Evolutionary conservation across 1,140 invertebrate genomes (phyloP).

Genomic region (Scaptodrosophila lebanonensis): DNA sequence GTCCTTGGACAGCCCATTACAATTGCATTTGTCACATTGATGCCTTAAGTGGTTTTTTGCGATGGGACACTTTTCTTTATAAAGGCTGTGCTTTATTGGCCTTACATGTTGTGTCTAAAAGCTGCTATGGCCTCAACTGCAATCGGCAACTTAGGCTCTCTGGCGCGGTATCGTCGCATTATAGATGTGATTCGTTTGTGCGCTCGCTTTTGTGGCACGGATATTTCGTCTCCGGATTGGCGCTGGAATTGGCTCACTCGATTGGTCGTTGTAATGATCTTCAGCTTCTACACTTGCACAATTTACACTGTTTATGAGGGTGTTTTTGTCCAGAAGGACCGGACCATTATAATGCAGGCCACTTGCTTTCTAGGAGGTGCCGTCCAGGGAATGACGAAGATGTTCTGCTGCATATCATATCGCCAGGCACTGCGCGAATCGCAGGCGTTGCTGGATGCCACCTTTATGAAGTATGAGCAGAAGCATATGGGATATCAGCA

Average conservation of each 20-base stretch:
- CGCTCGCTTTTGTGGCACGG: conserved; percentile 9
- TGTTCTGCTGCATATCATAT: conserved; percentile 2
- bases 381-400: background rate
- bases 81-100: too few relatives aligned
- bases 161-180: conserved; percentile 8
- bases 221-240: conserved; percentile 6
- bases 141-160: too few relatives aligned
- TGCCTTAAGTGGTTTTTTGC: too few relatives aligned
- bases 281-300: background rate
- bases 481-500: background rate
- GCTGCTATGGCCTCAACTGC: background rate
- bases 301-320: conserved; percentile 16
- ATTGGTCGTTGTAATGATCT: background rate
- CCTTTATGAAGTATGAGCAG: conserved; percentile 10
- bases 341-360: conserved; percentile 11
- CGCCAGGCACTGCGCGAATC: background rate
- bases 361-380: conserved; percentile 5
- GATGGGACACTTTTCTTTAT: too few relatives aligned
- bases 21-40: too few relatives aligned
- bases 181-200: conserved; percentile 9
- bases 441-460: conserved; percentile 4
- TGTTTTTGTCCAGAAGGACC: background rate
- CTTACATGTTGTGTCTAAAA: background rate
- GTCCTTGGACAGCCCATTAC: too few relatives aligned
- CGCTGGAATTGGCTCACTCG: conserved; percentile 1